Conservation (phyloP, 2,888 invertebrate genomes). For the Tetranychus piercei region DNA sequence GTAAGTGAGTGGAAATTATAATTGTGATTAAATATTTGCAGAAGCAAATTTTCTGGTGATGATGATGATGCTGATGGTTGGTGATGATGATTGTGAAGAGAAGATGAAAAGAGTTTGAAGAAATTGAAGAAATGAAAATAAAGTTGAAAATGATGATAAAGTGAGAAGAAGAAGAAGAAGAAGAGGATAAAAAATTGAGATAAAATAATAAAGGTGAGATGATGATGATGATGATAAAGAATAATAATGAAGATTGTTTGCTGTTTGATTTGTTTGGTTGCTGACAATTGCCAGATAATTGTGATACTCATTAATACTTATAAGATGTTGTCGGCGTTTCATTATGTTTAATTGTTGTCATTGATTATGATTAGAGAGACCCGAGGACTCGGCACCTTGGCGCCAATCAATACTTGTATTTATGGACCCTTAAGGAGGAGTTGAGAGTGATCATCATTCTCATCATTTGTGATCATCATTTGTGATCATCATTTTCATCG, state of each 20-base stretch:
- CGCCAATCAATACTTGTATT: not conserved
- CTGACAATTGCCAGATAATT: not conserved
- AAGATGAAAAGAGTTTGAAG: not conserved
- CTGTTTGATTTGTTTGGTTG: not conserved
- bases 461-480: too few relatives aligned
- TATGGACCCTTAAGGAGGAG: too few relatives aligned
- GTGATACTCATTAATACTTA: conserved; percentile 6
- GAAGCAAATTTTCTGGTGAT: too few relatives aligned
- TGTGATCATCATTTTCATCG: too few relatives aligned
- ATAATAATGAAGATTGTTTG: not conserved
- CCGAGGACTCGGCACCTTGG: conserved; percentile 1
- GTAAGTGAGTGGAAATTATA: too few relatives aligned
- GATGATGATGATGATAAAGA: not conserved
- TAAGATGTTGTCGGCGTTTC: conserved; percentile 4
- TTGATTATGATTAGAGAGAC: not conserved
- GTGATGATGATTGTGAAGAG: not conserved
- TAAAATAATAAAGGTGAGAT: conserved; percentile 3
- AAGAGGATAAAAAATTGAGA: not conserved
- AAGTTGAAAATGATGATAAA: not conserved
- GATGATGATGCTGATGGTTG: too few relatives aligned
- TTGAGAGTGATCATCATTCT: too few relatives aligned
- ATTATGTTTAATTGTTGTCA: not conserved
- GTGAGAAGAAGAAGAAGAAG: not conserved
- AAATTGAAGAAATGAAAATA: not conserved
- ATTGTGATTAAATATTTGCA: too few relatives aligned